phyloP scores from a whole-genome alignment of 2,888 invertebrate genomes.

The Muschampia plurimacula region DNA sequence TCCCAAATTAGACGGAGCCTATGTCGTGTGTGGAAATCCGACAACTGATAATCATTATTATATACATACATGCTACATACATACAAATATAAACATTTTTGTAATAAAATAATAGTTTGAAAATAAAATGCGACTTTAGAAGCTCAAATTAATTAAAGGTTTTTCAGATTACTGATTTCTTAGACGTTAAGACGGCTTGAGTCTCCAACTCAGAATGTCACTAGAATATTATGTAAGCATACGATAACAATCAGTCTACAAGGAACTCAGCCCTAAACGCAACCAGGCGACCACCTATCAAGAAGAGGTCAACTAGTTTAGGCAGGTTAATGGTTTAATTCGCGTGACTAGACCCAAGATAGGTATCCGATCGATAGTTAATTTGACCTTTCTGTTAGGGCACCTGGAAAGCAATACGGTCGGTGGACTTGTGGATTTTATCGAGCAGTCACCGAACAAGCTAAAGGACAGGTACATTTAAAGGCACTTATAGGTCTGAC shows the following conservation, averaged over 20 bases:
- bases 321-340: conserved; percentile 38
- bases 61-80: too few species aligned
- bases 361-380: conserved; percentile 23
- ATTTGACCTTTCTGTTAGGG: conserved; percentile 29
- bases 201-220: conserved; percentile 28
- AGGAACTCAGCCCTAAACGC: conserved; percentile 30
- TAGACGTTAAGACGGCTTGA: conserved; percentile 8
- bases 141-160: conserved; percentile 13
- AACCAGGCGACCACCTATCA: conserved; percentile 29
- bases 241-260: conserved; percentile 31
- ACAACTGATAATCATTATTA: too few species aligned
- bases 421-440: conserved; percentile 27
- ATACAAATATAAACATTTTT: too few species aligned
- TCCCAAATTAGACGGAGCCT: too few species aligned
- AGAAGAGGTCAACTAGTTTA: conserved; percentile 34
- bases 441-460: conserved; percentile 27
- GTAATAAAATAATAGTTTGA: too few species aligned
- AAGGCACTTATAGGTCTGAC: conserved; percentile 24
- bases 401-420: conserved; percentile 23
- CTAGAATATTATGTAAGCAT: conserved; percentile 27
- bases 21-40: too few species aligned
- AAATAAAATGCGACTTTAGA: too few species aligned
- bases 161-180: conserved; percentile 21
- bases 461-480: conserved; percentile 22
- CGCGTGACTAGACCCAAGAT: conserved; percentile 31